These are phyloP conservation scores for Recurvirostra avosetta DNA, from an alignment of 2,113 vertebrate species.

Conservation along the genomic window DNA sequence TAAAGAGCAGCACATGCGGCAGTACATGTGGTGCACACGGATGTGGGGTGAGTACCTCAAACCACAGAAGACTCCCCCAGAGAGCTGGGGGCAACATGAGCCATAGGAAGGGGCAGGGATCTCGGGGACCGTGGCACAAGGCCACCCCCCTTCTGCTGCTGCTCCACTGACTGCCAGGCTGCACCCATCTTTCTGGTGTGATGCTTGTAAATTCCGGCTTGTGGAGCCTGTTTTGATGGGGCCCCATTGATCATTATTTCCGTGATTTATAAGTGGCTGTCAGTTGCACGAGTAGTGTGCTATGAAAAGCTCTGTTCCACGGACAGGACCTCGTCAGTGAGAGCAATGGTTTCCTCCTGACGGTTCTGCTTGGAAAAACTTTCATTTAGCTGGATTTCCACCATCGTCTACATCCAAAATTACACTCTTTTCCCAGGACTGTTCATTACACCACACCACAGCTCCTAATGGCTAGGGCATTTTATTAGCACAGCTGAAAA, in stretches of 20 bases:
- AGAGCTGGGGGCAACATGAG: accelerated
- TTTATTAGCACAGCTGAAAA: neutral
- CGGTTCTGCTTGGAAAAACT: neutral
- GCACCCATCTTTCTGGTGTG: neutral
- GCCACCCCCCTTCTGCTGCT: neutral
- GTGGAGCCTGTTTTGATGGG: neutral
- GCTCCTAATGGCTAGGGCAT: neutral
- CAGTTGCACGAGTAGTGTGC: accelerated
- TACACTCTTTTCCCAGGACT: neutral
- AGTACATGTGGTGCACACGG: accelerated
- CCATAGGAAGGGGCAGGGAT: neutral
- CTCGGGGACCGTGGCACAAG: accelerated
- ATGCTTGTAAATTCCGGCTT: neutral
- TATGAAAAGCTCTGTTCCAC: neutral
- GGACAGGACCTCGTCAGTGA: accelerated
- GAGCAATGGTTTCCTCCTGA: neutral
- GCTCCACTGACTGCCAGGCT: neutral
- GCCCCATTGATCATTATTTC: neutral
- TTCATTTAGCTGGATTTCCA: neutral
- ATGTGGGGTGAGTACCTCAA: neutral
- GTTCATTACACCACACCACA: neutral
- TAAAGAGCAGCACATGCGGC: neutral
- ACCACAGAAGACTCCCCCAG: neutral
- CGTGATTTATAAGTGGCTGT: neutral
- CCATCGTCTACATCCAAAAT: neutral